Evolutionary conservation across 2,888 invertebrate genomes (phyloP).

Genomic region (Zonitis immaculata): DNA sequence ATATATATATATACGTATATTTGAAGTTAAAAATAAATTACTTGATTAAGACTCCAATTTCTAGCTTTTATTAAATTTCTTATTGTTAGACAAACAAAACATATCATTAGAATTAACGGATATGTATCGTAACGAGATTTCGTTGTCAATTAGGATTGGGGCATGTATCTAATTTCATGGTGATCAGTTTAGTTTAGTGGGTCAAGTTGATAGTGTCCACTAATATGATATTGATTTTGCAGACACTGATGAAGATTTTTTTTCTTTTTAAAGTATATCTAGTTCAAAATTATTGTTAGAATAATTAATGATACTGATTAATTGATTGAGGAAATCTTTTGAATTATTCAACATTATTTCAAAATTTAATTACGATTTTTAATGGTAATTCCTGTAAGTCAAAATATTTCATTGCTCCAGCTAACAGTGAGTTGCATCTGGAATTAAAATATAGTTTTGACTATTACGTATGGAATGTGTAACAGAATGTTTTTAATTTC

Average conservation of each 20-base stretch:
- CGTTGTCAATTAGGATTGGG: constrained; percentile 12
- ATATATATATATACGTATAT: too few relatives aligned
- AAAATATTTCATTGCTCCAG: neutral
- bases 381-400: neutral
- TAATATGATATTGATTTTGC: constrained; percentile 10
- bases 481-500: neutral
- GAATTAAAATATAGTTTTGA: neutral
- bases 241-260: neutral
- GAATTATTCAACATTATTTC: neutral
- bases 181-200: constrained; percentile 15
- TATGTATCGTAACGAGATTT: neutral
- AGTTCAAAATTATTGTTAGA: too few relatives aligned
- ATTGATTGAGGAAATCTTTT: neutral
- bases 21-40: too few relatives aligned
- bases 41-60: too few relatives aligned
- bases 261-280: too few relatives aligned
- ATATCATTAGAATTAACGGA: too few relatives aligned
- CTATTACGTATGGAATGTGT: neutral
- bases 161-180: constrained; percentile 13
- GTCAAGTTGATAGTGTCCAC: neutral
- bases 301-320: too few relatives aligned
- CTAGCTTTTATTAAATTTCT: too few relatives aligned
- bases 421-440: neutral
- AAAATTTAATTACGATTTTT: neutral
- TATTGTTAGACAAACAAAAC: too few relatives aligned